Conservation (phyloP, 2,888 invertebrate species). For the Tipula unca region DNA sequence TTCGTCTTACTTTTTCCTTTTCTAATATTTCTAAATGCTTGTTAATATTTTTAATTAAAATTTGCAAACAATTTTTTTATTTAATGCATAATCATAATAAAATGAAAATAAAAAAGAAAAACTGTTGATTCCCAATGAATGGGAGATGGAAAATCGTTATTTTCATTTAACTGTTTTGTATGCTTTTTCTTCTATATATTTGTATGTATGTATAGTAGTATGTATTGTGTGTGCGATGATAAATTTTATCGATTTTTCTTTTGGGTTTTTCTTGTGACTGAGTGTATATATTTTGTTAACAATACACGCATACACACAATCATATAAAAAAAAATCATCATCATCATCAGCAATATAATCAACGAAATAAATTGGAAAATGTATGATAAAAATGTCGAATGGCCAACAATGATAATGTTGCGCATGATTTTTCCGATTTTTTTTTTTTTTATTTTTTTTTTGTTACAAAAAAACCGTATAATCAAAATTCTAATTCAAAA, state of each 20-base stretch:
- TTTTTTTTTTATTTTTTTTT: neutral
- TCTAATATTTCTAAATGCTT: neutral
- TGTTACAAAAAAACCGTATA: neutral
- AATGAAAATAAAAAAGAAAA: neutral
- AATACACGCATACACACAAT: neutral
- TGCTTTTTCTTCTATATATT: neutral
- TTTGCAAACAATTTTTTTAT: neutral
- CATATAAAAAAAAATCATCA: neutral
- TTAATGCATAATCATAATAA: neutral
- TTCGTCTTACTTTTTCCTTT: neutral
- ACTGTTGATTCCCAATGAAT: neutral
- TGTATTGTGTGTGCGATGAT: neutral
- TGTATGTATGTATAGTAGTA: no score
- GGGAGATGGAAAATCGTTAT: neutral
- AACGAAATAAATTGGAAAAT: neutral
- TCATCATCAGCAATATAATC: neutral
- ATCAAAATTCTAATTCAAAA: neutral
- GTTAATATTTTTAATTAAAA: neutral
- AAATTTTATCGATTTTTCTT: neutral
- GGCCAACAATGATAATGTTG: slow-evolving; percentile 16
- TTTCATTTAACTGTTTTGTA: neutral
- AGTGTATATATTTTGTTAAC: neutral
- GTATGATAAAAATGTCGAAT: neutral
- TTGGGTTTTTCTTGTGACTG: neutral
- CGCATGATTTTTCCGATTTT: neutral